Base-by-base conservation (phyloP, 64 coral and sea anemone species). In the Exaiptasia diaphana region DNA sequence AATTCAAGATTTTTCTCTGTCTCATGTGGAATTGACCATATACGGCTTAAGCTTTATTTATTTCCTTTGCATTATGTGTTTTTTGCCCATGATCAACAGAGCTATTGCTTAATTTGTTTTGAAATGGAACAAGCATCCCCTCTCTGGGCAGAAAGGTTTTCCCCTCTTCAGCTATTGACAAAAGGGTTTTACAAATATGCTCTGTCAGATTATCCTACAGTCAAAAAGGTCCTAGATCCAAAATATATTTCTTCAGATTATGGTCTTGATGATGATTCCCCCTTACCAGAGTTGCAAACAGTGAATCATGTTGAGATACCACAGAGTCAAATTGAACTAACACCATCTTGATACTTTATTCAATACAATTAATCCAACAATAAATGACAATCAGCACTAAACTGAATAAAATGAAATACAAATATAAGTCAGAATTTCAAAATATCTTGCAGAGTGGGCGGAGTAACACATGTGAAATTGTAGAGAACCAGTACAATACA, bases 291-390 rank as follows among this genome's bases (percentile, higher is more conserved):
- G 41, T 67, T 23, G 33, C 53, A 58, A 59, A 55, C 85, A 48
- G 58, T 79, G 27, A 88, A 88, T 43, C 63, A 88, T 58, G 36
- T 88, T 79, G 64, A 71, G 57, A 63, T 79, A 27, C 46, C 85
- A 33, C 25, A 32, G 22, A 79, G 62, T 70, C 13, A 74, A 18
- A 72, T 88, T 38, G 41, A 80, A 55, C 29, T 88, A 5, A 42
- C 63, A 56, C 39, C 45, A 88, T 32, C 17, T 71, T 4, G 24
- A 32, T 57, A 38, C 34, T 38, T 44, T 88, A 69, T 20, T 34
- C n/a, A 39, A 29, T 48, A 25, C 29, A 30, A 52, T 80, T 44
- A 50, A 88, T 22, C 86, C 86, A 72, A 35, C 73, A 17, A 36
- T 46, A 32, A 52, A 80, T 80, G 86, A 80, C 35, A 34, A 72